Base-by-base conservation (phyloP, 2,113 vertebrate species). In the Pongo pygmaeus region DNA sequence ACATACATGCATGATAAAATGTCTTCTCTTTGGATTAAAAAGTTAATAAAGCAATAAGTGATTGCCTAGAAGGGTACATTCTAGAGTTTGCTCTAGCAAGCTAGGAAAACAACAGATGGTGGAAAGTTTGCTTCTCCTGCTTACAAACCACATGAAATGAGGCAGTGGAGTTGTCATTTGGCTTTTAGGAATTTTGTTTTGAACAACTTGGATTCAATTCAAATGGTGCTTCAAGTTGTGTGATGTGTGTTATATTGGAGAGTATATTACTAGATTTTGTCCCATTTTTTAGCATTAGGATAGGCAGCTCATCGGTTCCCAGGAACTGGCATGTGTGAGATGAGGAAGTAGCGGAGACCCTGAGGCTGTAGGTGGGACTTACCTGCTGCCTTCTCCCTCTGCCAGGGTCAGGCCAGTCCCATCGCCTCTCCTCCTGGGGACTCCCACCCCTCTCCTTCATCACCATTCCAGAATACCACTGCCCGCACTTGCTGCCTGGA, bases 91-190 rank as follows among this genome's bases (percentile, higher is more conserved):
- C 55, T 92, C 79, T 85, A 57, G 92, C 25, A 0, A 94, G 75
- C 84, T 35, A 69, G 94, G 96, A 94, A 96, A 91, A 97, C 84
- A 97, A 85, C 96, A 96, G 95, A 95, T 97, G 96, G 95, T 22
- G 8, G 90, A 38, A 81, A 80, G 57, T 96, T 95, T 95, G 87
- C 95, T 96, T 84, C 83, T 80, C 83, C 89, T 93, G 95, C 93
- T 94, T 50, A 35, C 23, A 32, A n/a, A 69, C 72, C 32, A 16
- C 85, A 12, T 3, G 5, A 70, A 88, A 59, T 4, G n/a, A 88
- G 75, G 38, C 13, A 6, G 77, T 35, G 23, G 88, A 79, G 80
- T 90, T 95, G 95, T 83, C 80, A 3, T 67, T 77, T 22, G 74
- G 18, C 61, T 92, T 86, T 91, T 35, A 95, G 92, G 74, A 79